phyloP scores from a whole-genome alignment of 2,888 invertebrate species.

The Epirrhoe alternata region DNA sequence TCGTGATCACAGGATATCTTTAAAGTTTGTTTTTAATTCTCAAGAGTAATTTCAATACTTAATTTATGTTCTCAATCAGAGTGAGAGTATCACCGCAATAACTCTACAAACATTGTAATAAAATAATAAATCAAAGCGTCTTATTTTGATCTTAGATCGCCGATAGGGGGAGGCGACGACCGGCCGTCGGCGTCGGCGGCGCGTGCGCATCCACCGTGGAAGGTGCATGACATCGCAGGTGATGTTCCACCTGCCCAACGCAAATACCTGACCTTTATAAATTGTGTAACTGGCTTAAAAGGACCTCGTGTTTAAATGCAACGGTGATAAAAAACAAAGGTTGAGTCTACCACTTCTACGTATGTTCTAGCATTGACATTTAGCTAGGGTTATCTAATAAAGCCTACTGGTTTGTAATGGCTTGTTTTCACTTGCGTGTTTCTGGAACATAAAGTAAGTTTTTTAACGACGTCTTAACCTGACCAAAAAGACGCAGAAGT shows the following conservation, averaged over 20 bases:
- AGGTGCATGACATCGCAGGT: constrained; percentile 74
- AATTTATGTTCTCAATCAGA: not conserved
- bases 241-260: constrained; percentile 53
- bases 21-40: not conserved
- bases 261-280: constrained; percentile 56
- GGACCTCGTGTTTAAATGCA: constrained; percentile 26
- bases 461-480: too few species aligned
- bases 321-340: constrained; percentile 24
- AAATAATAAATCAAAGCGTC: constrained; percentile 19
- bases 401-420: not conserved
- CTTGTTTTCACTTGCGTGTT: not conserved
- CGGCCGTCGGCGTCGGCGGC: constrained; percentile 65
- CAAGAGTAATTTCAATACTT: too few species aligned
- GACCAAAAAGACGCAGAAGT: too few species aligned
- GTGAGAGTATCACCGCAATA: not conserved
- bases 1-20: too few species aligned
- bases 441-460: not conserved
- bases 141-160: constrained; percentile 18
- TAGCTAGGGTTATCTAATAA: not conserved
- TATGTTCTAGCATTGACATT: constrained; percentile 13
- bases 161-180: constrained; percentile 56
- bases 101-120: not conserved
- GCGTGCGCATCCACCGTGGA: constrained; percentile 71
- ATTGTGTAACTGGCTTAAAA: constrained; percentile 42
- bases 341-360: not conserved